Percentiles rank a stretch among this genome's conserved stretches.
These are phyloP conservation scores for Lateolabrax maculatus DNA, from an alignment of 2,797 vertebrate genomes.

Conservation along the genomic window DNA sequence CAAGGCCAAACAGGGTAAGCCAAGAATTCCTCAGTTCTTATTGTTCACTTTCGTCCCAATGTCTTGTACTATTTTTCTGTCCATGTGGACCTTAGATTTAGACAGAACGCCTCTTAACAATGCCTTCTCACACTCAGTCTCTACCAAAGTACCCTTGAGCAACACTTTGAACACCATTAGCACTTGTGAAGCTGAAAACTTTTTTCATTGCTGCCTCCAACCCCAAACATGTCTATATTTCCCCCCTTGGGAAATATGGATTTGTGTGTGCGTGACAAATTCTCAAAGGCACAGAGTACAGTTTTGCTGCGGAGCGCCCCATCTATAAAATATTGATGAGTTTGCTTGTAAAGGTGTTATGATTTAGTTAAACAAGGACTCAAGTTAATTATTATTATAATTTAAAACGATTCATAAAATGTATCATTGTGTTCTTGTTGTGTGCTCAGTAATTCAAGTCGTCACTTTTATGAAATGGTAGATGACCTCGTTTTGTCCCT, in stretches of 20 bases:
- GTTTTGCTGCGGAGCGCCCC: neutral
- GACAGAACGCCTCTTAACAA: neutral
- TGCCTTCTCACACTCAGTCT: neutral
- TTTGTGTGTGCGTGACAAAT: constrained; percentile 1
- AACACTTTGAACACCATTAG: neutral
- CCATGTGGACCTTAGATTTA: neutral
- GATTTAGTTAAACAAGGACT: constrained; percentile 36
- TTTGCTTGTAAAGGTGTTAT: constrained; percentile 52
- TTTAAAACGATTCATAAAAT: constrained; percentile 33
- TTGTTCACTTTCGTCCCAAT: neutral
- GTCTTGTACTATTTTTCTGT: neutral
- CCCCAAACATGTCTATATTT: neutral
- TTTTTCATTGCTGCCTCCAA: neutral
- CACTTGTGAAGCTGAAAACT: neutral
- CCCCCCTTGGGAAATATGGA: neutral
- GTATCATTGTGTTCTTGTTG: constrained; percentile 28
- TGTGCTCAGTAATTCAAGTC: neutral
- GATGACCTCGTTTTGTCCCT: neutral
- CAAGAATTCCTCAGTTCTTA: neutral
- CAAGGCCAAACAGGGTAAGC: neutral
- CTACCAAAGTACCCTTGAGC: neutral
- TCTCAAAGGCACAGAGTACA: constrained; percentile 21
- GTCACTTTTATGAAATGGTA: constrained; percentile 33
- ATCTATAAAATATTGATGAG: constrained; percentile 46
- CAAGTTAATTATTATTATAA: constrained; percentile 46